Conservation (phyloP, 1,140 invertebrate genomes). For the Scaptomyza graminum region DNA sequence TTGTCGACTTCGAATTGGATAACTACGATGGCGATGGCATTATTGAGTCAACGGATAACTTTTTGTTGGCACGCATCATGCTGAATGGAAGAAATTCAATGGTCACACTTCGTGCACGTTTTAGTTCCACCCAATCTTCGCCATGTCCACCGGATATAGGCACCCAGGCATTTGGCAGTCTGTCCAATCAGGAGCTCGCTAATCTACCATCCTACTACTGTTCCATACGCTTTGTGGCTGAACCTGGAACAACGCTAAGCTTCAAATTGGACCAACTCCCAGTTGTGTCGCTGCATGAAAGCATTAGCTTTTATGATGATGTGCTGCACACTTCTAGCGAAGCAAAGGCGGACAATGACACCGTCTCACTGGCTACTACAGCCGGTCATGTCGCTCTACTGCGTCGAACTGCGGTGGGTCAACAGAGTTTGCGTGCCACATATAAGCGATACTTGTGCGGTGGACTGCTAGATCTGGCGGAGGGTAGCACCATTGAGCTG, state of each 20-base stretch:
- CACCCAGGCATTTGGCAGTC: conserved; percentile 25
- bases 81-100: background rate
- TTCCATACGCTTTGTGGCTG: conserved; percentile 30
- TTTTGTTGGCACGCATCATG: conserved; percentile 48
- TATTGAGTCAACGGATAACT: conserved; percentile 67
- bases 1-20: conserved; percentile 36
- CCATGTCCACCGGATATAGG: conserved; percentile 64
- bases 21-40: conserved; percentile 39
- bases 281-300: background rate
- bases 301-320: conserved; percentile 29
- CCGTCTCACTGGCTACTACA: conserved; percentile 33
- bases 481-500: conserved; percentile 31
- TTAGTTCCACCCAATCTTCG: conserved; percentile 44
- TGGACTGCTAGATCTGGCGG: conserved; percentile 20
- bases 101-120: conserved; percentile 32
- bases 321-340: background rate
- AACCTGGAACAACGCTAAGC: conserved; percentile 44
- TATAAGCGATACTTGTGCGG: conserved; percentile 62
- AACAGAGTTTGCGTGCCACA: conserved; percentile 30
- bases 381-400: conserved; percentile 35
- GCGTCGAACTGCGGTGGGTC: background rate
- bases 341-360: conserved; percentile 17
- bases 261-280: conserved; percentile 47
- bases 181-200: conserved; percentile 36
- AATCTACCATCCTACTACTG: conserved; percentile 50